Conservation (phyloP, 1,140 invertebrate genomes). For the Drosophila kohkoa region DNA sequence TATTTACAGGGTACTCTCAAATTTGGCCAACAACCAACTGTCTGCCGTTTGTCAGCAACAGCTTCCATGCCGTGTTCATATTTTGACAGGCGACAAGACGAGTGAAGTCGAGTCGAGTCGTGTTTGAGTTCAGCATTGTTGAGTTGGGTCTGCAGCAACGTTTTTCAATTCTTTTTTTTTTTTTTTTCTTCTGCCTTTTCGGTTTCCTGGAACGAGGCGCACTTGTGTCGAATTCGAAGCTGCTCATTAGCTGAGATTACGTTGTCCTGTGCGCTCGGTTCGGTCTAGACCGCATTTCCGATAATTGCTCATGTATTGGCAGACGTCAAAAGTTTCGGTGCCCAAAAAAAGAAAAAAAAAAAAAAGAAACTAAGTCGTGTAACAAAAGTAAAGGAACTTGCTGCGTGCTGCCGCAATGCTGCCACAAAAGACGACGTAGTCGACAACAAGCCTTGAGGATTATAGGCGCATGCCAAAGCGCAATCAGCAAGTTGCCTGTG, state of each 20-base stretch:
- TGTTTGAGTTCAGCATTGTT: constrained; percentile 9
- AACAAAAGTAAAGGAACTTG: constrained; percentile 59
- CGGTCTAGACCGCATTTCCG: constrained; percentile 79
- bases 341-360: too few species aligned
- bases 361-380: constrained; percentile 68
- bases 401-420: constrained; percentile 55
- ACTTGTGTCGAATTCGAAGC: constrained; percentile 31
- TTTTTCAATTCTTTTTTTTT: neutral
- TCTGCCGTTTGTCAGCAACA: constrained; percentile 31
- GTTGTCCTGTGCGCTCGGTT: constrained; percentile 22
- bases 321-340: constrained; percentile 65
- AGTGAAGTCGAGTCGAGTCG: neutral
- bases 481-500: constrained; percentile 76
- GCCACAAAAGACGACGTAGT: constrained; percentile 40
- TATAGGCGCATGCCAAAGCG: constrained; percentile 65
- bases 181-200: neutral
- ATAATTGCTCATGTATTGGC: constrained; percentile 80
- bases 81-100: constrained; percentile 29
- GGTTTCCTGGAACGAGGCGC: neutral
- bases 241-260: constrained; percentile 77
- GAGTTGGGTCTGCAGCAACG: neutral
- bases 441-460: constrained; percentile 36
- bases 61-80: constrained; percentile 27
- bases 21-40: constrained; percentile 41
- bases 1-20: constrained; percentile 24